Percentiles rank a stretch among this genome's conserved stretches.
Conservation (phyloP, 2,888 invertebrate genomes). For the Volucella inanis region DNA sequence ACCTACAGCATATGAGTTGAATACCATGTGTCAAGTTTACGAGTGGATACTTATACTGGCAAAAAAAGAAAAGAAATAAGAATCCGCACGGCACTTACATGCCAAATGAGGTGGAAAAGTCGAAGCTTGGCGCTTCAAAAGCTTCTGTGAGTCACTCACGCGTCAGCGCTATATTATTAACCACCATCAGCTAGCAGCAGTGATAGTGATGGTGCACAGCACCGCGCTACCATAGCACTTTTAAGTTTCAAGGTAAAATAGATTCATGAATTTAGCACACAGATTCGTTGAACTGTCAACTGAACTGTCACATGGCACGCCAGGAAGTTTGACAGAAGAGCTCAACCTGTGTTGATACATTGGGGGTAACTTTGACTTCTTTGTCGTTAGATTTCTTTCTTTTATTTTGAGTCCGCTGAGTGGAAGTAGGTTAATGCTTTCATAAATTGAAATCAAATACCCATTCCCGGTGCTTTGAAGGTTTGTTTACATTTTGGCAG, state of each 20-base stretch:
- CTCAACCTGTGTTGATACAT: constrained; percentile 12
- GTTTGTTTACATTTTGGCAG: constrained; percentile 63
- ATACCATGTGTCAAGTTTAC: constrained; percentile 51
- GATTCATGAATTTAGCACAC: not conserved
- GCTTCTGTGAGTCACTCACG: constrained; percentile 35
- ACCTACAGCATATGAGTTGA: constrained; percentile 26
- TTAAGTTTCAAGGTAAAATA: too few relatives aligned
- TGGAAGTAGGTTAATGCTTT: constrained; percentile 70
- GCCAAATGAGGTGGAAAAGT: constrained; percentile 43
- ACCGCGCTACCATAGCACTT: not conserved
- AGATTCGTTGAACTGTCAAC: not conserved
- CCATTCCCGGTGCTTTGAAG: not conserved
- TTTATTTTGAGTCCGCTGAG: constrained; percentile 49
- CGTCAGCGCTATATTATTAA: not conserved
- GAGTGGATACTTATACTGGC: not conserved
- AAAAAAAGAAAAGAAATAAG: constrained; percentile 8
- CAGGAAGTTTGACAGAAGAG: constrained; percentile 50
- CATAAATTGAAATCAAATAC: constrained; percentile 57
- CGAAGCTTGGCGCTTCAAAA: constrained; percentile 36
- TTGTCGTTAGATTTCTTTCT: not conserved
- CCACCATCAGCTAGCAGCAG: too few relatives aligned
- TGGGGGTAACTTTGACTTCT: constrained; percentile 44
- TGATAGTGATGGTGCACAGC: not conserved
- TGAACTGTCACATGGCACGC: not conserved
- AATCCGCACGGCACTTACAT: constrained; percentile 29